Percentiles rank a stretch among this genome's conserved stretches.
phyloP scores from a whole-genome alignment of 1,140 invertebrate species.

The Drosophila virilis region DNA sequence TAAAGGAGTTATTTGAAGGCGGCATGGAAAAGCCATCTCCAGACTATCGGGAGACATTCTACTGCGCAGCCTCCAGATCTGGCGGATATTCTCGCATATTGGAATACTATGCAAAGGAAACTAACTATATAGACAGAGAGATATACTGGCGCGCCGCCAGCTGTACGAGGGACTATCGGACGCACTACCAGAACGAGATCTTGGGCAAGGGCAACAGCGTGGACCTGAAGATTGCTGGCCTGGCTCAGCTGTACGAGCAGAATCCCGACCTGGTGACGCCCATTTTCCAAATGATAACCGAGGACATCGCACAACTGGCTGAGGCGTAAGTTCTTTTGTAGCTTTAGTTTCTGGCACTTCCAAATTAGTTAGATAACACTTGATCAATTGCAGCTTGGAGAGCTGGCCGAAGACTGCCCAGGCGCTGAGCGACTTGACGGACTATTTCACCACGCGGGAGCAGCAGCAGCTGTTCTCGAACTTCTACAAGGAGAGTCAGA shows the following conservation, averaged over 20 bases:
- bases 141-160: conserved; percentile 56
- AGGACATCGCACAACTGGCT: conserved; percentile 41
- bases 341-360: background rate
- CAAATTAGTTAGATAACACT: background rate
- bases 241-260: conserved; percentile 82
- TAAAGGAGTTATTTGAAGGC: conserved; percentile 31
- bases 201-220: conserved; percentile 16
- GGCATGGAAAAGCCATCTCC: conserved; percentile 66
- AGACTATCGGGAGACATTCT: conserved; percentile 86
- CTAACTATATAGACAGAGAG: conserved; percentile 35
- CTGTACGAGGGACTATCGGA: conserved; percentile 45
- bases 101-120: conserved; percentile 36
- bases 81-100: conserved; percentile 53
- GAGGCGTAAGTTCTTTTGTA: conserved; percentile 54
- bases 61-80: conserved; percentile 85
- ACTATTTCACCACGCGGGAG: conserved; percentile 83
- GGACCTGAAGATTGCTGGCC: conserved; percentile 52
- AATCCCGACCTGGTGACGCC: conserved; percentile 78
- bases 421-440: conserved; percentile 83
- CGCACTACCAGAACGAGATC: conserved; percentile 47
- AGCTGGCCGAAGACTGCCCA: conserved; percentile 80
- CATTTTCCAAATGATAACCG: conserved; percentile 55
- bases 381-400: conserved; percentile 56
- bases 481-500: conserved; percentile 40
- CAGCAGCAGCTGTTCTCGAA: conserved; percentile 73